These are phyloP conservation scores for Proales similis DNA, from an alignment of 1,140 invertebrate species.

Conservation along the genomic window DNA sequence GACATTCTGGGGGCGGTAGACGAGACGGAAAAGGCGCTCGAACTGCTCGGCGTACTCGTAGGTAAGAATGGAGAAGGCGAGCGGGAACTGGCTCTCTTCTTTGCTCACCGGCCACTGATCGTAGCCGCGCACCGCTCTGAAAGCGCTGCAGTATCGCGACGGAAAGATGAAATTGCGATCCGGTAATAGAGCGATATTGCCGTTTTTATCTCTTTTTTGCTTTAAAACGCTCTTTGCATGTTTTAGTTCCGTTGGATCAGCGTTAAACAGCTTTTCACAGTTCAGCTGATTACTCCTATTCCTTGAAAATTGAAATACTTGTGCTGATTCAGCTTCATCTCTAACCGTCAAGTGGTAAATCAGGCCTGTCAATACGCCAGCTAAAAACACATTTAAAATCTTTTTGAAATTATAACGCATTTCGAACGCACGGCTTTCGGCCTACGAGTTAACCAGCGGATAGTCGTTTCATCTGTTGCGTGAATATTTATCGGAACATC, in stretches of 20 bases:
- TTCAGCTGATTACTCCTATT: too few species aligned
- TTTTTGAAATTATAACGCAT: too few species aligned
- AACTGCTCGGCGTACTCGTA: conserved; percentile 32
- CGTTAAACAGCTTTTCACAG: conserved; percentile 37
- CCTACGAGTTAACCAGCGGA: too few species aligned
- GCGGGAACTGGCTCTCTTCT: conserved; percentile 8
- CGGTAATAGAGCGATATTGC: background rate
- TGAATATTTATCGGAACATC: too few species aligned
- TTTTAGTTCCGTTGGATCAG: conserved; percentile 11
- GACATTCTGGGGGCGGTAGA: conserved; percentile 38
- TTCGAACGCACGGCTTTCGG: too few species aligned
- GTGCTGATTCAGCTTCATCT: too few species aligned
- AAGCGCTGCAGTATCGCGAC: conserved; percentile 6
- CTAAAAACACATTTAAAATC: too few species aligned
- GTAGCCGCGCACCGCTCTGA: conserved; percentile 1
- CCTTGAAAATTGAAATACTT: too few species aligned
- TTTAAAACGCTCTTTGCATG: background rate
- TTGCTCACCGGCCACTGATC: background rate
- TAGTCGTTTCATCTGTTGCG: too few species aligned
- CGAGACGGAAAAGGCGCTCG: conserved; percentile 30
- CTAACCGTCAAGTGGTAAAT: too few species aligned
- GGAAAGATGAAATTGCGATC: conserved; percentile 15
- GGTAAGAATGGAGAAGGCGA: conserved; percentile 37
- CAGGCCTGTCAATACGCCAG: too few species aligned
- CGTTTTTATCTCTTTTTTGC: background rate